Evolutionary conservation across 2,797 vertebrate species (phyloP).

Genomic region (Acrocephalus scirpaceus): DNA sequence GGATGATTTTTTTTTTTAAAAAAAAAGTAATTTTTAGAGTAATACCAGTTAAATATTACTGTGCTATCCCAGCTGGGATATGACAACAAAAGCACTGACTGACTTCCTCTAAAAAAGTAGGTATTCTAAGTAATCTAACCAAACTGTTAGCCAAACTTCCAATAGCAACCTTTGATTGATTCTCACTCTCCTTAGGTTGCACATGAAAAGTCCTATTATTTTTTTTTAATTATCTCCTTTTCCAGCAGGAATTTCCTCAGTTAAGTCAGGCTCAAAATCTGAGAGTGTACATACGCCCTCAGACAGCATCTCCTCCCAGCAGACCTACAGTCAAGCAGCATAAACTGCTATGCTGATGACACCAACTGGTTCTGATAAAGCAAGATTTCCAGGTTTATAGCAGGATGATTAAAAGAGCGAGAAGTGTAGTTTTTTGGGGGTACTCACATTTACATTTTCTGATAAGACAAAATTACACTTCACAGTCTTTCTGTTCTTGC

Average conservation of each 20-base stretch:
- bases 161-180: neutral
- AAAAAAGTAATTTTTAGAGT: neutral
- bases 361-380: neutral
- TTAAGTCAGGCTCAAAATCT: neutral
- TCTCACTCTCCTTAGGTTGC: neutral
- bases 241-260: neutral
- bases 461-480: neutral
- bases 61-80: neutral
- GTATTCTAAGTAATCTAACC: neutral
- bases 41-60: neutral
- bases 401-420: neutral
- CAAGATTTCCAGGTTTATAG: neutral
- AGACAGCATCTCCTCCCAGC: neutral
- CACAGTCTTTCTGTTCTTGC: neutral
- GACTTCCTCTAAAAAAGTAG: neutral
- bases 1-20: neutral
- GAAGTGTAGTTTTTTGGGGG: accelerated
- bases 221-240: neutral
- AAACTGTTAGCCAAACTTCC: neutral
- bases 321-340: neutral
- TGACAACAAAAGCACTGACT: neutral
- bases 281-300: neutral
- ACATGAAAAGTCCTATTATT: neutral
- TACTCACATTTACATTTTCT: neutral
- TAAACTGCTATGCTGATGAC: neutral